Conservation (phyloP, 2,888 invertebrate genomes). For the Altica lythri region DNA sequence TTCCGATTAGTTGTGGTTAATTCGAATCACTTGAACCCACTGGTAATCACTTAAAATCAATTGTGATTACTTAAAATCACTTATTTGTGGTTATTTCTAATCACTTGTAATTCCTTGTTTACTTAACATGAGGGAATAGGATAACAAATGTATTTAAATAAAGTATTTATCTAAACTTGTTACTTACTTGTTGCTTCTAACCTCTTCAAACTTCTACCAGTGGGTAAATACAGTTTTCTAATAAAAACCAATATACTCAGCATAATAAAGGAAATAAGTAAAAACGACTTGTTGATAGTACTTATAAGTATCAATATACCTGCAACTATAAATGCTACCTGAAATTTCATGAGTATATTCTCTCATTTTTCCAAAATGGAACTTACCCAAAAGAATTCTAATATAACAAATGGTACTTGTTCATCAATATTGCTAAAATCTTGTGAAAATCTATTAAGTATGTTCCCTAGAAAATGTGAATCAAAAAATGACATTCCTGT, state of each 20-base stretch:
- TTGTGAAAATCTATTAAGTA: constrained; percentile 67
- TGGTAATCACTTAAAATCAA: no score
- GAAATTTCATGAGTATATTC: constrained; percentile 4
- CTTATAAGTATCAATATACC: constrained; percentile 41
- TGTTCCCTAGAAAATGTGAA: constrained; percentile 51
- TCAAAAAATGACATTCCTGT: constrained; percentile 56
- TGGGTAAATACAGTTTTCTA: constrained; percentile 42
- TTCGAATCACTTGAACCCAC: no score
- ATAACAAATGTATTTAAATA: no score
- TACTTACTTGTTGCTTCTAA: constrained; percentile 47
- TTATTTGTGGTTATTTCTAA: no score
- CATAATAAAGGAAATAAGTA: constrained; percentile 39
- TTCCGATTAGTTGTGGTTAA: no score
- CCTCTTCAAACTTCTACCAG: constrained; percentile 47
- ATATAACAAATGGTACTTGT: constrained; percentile 38
- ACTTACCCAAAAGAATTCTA: constrained; percentile 40
- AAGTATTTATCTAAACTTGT: not conserved
- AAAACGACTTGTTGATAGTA: constrained; percentile 40
- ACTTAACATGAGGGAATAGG: no score
- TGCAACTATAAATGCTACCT: constrained; percentile 35
- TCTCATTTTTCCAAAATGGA: not conserved
- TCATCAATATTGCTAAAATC: constrained; percentile 73
- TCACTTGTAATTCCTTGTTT: no score
- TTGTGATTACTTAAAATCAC: no score
- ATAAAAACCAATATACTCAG: constrained; percentile 39